phyloP scores from a whole-genome alignment of 2,888 invertebrate species.

The Lochmaea crataegi region DNA sequence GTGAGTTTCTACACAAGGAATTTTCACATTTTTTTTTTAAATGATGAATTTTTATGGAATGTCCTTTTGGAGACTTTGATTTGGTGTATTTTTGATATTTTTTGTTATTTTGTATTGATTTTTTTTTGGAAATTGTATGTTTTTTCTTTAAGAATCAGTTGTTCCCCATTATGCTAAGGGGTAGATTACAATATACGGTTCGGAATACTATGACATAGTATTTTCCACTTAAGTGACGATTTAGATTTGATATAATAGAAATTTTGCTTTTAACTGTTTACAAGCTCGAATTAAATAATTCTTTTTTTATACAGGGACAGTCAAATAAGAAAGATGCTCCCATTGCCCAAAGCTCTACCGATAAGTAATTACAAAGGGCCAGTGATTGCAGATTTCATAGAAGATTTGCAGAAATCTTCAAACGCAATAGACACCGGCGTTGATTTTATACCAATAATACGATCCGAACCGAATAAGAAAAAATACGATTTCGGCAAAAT shows the following conservation, averaged over 20 bases:
- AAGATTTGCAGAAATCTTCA: conserved; percentile 71
- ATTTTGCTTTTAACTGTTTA: not conserved
- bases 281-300: not conserved
- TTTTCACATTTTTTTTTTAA: too few species aligned
- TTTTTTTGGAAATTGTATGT: too few species aligned
- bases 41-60: too few species aligned
- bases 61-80: too few species aligned
- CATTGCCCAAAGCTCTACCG: conserved; percentile 46
- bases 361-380: conserved; percentile 71
- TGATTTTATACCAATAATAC: conserved; percentile 48
- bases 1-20: not conserved
- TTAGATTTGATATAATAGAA: too few species aligned
- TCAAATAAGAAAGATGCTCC: conserved; percentile 50
- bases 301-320: conserved; percentile 32
- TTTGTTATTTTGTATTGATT: too few species aligned
- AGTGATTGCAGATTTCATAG: conserved; percentile 76
- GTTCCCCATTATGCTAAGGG: too few species aligned
- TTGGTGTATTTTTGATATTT: too few species aligned
- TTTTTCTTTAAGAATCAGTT: too few species aligned
- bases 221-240: too few species aligned
- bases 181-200: too few species aligned
- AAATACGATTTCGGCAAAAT: conserved; percentile 47
- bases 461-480: conserved; percentile 36
- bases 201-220: too few species aligned
- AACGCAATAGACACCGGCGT: conserved; percentile 48